Evolutionary conservation across 2,797 vertebrate genomes (phyloP), one percentile per base, ranked within the genome.

Genomic region (Ptychobarbus kaznakovi): DNA sequence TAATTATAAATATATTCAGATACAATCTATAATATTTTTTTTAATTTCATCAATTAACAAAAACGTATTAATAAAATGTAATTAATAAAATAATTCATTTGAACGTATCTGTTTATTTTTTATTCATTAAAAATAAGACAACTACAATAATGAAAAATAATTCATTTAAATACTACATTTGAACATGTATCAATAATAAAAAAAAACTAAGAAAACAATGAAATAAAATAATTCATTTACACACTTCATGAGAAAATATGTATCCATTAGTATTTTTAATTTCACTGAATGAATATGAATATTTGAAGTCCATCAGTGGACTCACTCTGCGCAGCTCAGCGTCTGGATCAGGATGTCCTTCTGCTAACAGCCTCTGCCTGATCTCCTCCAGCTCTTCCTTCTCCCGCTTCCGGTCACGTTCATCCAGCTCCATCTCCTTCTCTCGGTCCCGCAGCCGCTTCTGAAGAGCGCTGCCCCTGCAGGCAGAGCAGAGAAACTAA

Each of bases 301-400:
- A 11, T 75, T 9, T 73, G 42, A 46, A 51, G 25, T 35, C 6
- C 35, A 1, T 32, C 7, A 2, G 32, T 12, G 89, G 49, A 89
- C 96, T 94, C 91, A 99, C 98, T 95, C 98, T 97, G 92, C 98
- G 97, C 46, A 99, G 96, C 90, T 99, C 98, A 82, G 97, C 97
- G 91, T 99, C 98, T 76, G 98, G 98, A 92, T 99, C 97, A 72
- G 98, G 98, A 90, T 99, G 98, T 73, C 98, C 98, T 94, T 99
- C 98, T 90, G 97, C 97, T 90, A 99, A 90, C 92, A 99, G 97
- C 86, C 98, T 96, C 92, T 97, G 98, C 91, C 98, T 95, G 92
- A 99, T 99, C 95, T 99, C 98, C 90, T 99, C 98, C 88, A 97
- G 92, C 93, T 99, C 98, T 93, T 99, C 98, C 92, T 99, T 99